Conservation (phyloP, 2,888 invertebrate genomes). For the Cordilura impudica region DNA sequence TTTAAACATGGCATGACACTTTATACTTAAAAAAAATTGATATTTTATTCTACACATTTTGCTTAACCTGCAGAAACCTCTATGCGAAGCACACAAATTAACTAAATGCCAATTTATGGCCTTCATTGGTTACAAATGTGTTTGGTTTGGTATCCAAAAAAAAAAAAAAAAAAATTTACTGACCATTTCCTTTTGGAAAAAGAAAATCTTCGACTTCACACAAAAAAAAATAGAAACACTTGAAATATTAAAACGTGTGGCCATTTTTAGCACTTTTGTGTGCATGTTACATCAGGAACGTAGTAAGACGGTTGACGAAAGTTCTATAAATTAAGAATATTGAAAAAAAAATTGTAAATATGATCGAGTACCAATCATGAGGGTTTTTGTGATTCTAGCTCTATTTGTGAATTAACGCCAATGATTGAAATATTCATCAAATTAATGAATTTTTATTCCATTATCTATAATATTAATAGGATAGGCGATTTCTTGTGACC, state of each 20-base stretch:
- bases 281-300: neutral
- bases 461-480: too few species aligned
- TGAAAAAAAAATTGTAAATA: too few species aligned
- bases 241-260: conserved; percentile 12
- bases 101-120: conserved; percentile 25
- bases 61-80: neutral
- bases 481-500: too few species aligned
- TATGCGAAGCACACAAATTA: neutral
- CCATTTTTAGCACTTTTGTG: conserved; percentile 30
- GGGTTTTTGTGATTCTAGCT: too few species aligned
- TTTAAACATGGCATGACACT: neutral
- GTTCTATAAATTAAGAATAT: too few species aligned
- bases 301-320: neutral
- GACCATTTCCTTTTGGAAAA: conserved; percentile 27
- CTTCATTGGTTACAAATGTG: conserved; percentile 9
- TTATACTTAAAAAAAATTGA: neutral
- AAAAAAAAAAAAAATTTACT: neutral
- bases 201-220: neutral
- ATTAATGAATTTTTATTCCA: too few species aligned
- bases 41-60: neutral
- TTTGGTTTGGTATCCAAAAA: neutral
- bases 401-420: too few species aligned
- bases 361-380: too few species aligned
- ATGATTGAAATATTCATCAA: too few species aligned
- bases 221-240: conserved; percentile 14